Percentiles rank a stretch among this genome's conserved stretches.
These are phyloP conservation scores for Anas platyrhynchos DNA, from an alignment of 2,113 vertebrate genomes.

Conservation along the genomic window DNA sequence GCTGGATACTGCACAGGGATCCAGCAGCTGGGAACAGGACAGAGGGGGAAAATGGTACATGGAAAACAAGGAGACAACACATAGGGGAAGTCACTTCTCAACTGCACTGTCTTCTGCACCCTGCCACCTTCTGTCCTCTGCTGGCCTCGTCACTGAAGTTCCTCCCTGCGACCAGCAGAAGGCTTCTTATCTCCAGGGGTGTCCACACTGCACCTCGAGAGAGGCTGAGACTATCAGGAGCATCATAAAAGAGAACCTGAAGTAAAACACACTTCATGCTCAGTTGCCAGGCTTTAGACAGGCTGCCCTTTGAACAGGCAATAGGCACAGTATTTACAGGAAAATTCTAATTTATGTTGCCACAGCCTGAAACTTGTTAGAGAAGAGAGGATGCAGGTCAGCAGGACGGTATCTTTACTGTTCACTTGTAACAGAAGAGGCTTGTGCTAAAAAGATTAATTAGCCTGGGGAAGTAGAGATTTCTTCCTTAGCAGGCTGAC, in stretches of 20 bases:
- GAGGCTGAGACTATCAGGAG: background rate
- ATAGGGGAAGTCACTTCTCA: background rate
- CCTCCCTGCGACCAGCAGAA: background rate
- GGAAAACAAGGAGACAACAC: background rate
- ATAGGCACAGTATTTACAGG: background rate
- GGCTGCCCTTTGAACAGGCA: background rate
- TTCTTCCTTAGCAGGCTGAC: slow-evolving; percentile 26
- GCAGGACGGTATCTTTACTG: background rate
- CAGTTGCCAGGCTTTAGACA: background rate
- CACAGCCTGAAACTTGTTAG: background rate
- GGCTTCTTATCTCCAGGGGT: background rate
- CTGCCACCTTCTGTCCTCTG: background rate
- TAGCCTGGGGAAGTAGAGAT: background rate
- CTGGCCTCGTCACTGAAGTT: background rate
- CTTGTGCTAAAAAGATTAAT: background rate
- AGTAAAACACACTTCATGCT: background rate
- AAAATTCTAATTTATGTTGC: background rate
- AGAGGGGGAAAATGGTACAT: background rate
- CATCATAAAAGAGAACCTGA: background rate
- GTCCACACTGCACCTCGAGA: background rate
- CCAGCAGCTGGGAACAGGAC: background rate
- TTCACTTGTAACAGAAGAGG: background rate
- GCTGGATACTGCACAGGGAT: background rate
- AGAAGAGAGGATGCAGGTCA: background rate
- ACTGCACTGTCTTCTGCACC: background rate